Conservation (phyloP, 2,113 vertebrate genomes). For the Octodon degus region DNA sequence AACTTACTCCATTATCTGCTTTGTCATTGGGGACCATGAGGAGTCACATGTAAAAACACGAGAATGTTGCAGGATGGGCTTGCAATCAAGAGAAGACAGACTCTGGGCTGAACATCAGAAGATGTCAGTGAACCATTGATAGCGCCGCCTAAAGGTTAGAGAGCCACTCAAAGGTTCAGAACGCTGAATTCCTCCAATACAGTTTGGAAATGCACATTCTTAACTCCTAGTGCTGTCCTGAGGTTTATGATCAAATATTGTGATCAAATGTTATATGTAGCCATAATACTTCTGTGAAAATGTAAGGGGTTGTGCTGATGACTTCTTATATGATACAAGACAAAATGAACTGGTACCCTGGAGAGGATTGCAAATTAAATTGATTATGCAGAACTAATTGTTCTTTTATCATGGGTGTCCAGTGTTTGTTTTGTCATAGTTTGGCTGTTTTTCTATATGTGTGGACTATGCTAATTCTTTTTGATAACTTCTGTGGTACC, state of each 20-base stretch:
- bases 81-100: not conserved
- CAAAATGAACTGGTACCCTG: not conserved
- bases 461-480: not conserved
- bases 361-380: conserved; percentile 17
- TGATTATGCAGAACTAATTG: not conserved
- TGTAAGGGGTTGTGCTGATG: not conserved
- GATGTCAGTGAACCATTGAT: not conserved
- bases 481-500: not conserved
- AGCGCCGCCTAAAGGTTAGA: not conserved
- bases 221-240: not conserved
- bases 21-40: not conserved
- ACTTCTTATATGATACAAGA: not conserved
- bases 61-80: not conserved
- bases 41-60: not conserved
- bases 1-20: not conserved
- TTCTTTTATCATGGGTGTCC: not conserved
- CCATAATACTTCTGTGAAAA: not conserved
- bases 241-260: not conserved
- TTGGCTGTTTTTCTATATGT: not conserved
- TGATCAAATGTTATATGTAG: not conserved
- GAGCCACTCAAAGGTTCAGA: not conserved
- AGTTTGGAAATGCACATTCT: not conserved
- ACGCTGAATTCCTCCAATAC: not conserved
- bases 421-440: not conserved
- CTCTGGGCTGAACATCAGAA: not conserved